Evolutionary conservation across 2,888 invertebrate species (phyloP), one percentile per base, ranked within the genome.

Genomic region (Helicoverpa assulta): DNA sequence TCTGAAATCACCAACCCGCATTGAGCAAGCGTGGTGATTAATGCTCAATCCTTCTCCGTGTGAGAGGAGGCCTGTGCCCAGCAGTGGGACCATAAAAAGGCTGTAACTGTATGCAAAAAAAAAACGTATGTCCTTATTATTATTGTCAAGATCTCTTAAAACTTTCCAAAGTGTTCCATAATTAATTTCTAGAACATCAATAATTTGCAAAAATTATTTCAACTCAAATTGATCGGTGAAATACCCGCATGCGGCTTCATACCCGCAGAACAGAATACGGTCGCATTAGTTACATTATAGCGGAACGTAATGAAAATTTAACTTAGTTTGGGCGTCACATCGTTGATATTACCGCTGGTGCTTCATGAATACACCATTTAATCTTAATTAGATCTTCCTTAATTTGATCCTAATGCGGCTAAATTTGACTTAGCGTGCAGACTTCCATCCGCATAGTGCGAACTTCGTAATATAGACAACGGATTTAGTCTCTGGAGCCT

Each of bases 381-480:
- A 70, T 76, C 57, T 60, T 70, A 76, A 76, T 76, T 47, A 59
- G 52, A 70, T 73, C 47, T 69, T 51, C 10, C 21, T 63, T 52
- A 68, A 68, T 74, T 47, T 53, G 55, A 50, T 51, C 19, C 19
- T 51, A 51, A 61, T 26, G 33, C n/a, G 14, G 14, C 40, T 18
- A 50, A 52, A 69, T 72, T 19, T 59, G 29, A 40, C 40, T 21
- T 43, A 58, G 14, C n/a, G 21, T 16, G 21, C 18, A 55, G 19
- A 43, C 40, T 26, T 74, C 29, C 19, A 55, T 60, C 16, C 10
- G 18, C 12, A 52, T 56, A 59, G 40, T 18, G 12, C 10, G 8
- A 19, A 14, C 33, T 55, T 33, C 4, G 1, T 6, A 33, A 18
- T 14, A 21, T 33, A 37, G 16, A 10, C 26, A 54, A 18, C 2